These are phyloP conservation scores for Portunus trituberculatus DNA, from an alignment of 1,140 invertebrate species.

Conservation along the genomic window DNA sequence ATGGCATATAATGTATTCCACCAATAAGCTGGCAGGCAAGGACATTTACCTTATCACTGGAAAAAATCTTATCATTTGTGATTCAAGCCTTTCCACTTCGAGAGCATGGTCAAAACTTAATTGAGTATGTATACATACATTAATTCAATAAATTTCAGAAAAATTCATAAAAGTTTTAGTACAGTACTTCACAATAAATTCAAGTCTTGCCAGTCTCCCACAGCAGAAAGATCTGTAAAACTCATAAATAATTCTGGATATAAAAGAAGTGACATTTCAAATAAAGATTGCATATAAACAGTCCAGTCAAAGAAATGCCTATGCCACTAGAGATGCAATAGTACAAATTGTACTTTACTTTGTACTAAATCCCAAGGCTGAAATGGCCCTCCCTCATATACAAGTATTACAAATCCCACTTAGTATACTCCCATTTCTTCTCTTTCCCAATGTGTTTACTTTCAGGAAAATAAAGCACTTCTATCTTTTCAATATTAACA, in stretches of 20 bases:
- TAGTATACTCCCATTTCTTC: conserved; percentile 25
- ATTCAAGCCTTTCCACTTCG: conserved; percentile 68
- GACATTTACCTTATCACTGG: conserved; percentile 59
- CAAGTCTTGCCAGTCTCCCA: conserved; percentile 52
- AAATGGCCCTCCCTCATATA: conserved; percentile 48
- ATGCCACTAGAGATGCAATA: conserved; percentile 72
- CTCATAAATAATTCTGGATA: conserved; percentile 48
- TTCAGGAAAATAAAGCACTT: conserved; percentile 28
- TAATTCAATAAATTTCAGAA: not conserved
- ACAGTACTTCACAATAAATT: not conserved
- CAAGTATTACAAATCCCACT: conserved; percentile 21
- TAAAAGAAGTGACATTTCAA: conserved; percentile 60
- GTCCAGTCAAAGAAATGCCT: conserved; percentile 71
- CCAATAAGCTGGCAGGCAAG: conserved; percentile 44
- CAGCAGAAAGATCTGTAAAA: conserved; percentile 62
- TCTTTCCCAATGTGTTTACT: conserved; percentile 39
- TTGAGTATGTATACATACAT: not conserved
- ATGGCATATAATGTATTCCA: conserved; percentile 57
- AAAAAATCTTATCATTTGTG: conserved; percentile 67
- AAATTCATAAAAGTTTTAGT: too few species aligned
- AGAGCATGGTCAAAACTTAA: conserved; percentile 43
- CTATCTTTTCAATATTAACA: conserved; percentile 3
- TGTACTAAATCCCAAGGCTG: conserved; percentile 76
- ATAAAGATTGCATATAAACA: conserved; percentile 73
- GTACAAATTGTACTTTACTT: conserved; percentile 75